Conservation (phyloP, 2,113 vertebrate genomes). For the Pavo muticus region DNA sequence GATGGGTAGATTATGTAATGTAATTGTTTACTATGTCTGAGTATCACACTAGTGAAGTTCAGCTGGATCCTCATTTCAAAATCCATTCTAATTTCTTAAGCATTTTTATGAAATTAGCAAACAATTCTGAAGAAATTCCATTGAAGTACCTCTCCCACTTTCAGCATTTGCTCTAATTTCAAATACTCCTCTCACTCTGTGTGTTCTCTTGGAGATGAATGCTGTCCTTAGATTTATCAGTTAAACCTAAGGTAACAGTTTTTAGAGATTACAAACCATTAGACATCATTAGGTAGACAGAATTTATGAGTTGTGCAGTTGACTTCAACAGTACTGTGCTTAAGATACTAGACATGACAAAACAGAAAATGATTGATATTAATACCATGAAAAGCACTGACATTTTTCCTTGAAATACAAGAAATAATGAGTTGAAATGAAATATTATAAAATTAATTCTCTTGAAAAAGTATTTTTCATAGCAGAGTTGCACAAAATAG, state of each 20-base stretch:
- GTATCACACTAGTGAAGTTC: slow-evolving; percentile 66
- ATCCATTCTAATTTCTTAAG: slow-evolving; percentile 46
- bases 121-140: neutral
- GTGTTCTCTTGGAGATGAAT: slow-evolving; percentile 26
- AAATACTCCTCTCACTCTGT: neutral
- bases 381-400: neutral
- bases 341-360: neutral
- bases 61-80: slow-evolving; percentile 49
- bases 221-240: slow-evolving; percentile 14
- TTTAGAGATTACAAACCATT: neutral
- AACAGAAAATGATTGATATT: neutral
- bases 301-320: neutral
- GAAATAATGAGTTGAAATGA: slow-evolving; percentile 15
- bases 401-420: slow-evolving; percentile 28
- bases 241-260: neutral
- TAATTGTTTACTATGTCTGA: slow-evolving; percentile 89
- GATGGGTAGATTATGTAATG: slow-evolving; percentile 88
- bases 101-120: slow-evolving; percentile 19
- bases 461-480: slow-evolving; percentile 48
- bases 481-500: neutral
- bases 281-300: neutral
- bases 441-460: slow-evolving; percentile 31
- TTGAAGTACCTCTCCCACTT: neutral
- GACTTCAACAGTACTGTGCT: neutral
- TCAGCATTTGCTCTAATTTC: slow-evolving; percentile 3